Evolutionary conservation across 2,888 invertebrate species (phyloP).

Genomic region (Spodoptera littoralis): DNA sequence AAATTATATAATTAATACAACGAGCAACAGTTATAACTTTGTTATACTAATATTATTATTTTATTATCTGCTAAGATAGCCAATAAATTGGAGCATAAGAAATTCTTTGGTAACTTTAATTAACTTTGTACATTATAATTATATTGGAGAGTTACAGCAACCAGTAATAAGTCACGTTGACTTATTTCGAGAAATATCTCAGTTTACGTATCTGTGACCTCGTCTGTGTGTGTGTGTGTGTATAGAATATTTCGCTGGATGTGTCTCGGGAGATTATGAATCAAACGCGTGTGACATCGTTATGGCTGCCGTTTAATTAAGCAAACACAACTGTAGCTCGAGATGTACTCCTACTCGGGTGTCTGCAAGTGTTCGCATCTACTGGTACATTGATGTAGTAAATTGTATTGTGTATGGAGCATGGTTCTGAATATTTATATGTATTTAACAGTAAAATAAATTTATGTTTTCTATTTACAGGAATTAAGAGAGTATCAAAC

Average conservation of each 20-base stretch:
- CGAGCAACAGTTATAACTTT: constrained; percentile 8
- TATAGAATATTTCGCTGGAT: neutral
- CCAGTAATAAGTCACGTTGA: too few species aligned
- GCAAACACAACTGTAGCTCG: constrained; percentile 37
- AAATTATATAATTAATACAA: constrained; percentile 17
- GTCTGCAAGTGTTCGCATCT: constrained; percentile 20
- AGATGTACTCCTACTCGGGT: constrained; percentile 38
- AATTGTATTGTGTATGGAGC: neutral
- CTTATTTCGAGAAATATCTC: too few species aligned
- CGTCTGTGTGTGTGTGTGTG: neutral
- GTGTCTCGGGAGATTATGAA: constrained; percentile 42
- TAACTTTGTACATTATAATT: constrained; percentile 7
- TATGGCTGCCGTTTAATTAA: constrained; percentile 56
- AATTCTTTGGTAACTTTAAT: constrained; percentile 17
- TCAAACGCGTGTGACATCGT: constrained; percentile 46
- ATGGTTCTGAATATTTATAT: neutral
- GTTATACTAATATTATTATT: constrained; percentile 20
- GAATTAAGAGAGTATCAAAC: too few species aligned
- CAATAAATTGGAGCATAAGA: neutral
- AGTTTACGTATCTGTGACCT: too few species aligned
- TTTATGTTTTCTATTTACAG: too few species aligned
- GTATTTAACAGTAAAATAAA: too few species aligned
- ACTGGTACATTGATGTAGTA: constrained; percentile 1
- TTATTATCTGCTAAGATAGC: constrained; percentile 5
- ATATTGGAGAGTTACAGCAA: too few species aligned